Conservation (phyloP, 2,113 vertebrate species). For the Brachypodius melanocephalos region DNA sequence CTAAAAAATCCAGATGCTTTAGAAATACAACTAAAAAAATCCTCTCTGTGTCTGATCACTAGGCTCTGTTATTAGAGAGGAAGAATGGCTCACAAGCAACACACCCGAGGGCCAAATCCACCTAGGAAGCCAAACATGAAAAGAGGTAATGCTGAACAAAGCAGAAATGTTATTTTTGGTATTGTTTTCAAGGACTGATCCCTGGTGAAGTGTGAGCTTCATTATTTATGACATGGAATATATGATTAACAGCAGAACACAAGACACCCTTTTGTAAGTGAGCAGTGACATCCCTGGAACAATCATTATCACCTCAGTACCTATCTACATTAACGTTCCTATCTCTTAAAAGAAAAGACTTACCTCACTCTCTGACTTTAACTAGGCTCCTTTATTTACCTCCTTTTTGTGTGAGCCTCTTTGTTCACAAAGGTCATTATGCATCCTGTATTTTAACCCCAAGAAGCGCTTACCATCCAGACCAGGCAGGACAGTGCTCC, state of each 20-base stretch:
- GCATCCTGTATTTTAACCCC: not conserved
- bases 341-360: not conserved
- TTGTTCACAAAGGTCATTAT: not conserved
- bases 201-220: not conserved
- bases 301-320: not conserved
- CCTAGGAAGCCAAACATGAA: not conserved
- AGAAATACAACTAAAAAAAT: not conserved
- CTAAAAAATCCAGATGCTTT: not conserved
- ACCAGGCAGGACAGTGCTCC: slow-evolving; percentile 88
- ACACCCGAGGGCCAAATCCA: not conserved
- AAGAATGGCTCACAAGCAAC: not conserved
- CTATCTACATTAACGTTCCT: not conserved
- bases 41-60: not conserved
- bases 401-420: not conserved
- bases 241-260: not conserved
- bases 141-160: not conserved
- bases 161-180: not conserved
- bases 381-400: not conserved
- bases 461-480: slow-evolving; percentile 81
- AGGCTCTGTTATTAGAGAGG: not conserved
- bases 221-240: not conserved
- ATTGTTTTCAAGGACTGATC: not conserved
- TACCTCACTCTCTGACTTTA: not conserved
- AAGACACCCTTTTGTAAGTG: not conserved
- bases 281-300: not conserved